phyloP scores from a whole-genome alignment of 1,140 invertebrate species.

The Ganaspis sp. region DNA sequence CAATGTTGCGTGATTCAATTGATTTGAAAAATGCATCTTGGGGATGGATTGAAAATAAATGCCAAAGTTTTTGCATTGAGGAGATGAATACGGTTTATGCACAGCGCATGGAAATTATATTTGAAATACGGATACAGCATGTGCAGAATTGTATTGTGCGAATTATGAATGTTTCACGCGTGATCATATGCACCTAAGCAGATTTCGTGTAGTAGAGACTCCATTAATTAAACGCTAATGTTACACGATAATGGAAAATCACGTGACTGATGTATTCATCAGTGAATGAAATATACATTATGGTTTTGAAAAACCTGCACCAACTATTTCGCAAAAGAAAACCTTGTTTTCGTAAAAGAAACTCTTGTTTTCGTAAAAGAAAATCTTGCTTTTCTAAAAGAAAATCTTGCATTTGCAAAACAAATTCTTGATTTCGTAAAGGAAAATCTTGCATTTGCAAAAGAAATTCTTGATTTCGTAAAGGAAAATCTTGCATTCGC shows the following conservation, averaged over 20 bases:
- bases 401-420: no score
- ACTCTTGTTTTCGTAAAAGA: no score
- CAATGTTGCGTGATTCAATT: neutral
- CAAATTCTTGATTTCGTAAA: no score
- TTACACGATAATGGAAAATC: constrained; percentile 9
- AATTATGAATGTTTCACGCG: constrained; percentile 10
- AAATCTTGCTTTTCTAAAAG: no score
- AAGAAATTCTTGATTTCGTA: no score
- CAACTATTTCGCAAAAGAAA: no score
- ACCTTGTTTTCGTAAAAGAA: no score
- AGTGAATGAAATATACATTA: neutral
- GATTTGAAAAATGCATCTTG: neutral
- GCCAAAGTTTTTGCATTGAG: neutral
- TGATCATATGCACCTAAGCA: neutral
- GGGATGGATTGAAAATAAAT: no score
- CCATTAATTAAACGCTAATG: constrained; percentile 7
- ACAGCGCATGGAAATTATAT: constrained; percentile 4
- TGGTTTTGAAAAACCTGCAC: no score
- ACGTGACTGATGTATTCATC: neutral
- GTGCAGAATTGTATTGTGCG: neutral
- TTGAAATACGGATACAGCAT: constrained; percentile 4
- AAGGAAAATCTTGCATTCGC: no score
- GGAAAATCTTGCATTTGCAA: no score
- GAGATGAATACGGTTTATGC: neutral
- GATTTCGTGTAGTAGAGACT: neutral